Conservation (phyloP, 1,140 invertebrate genomes). For the Plectus sambesii region DNA sequence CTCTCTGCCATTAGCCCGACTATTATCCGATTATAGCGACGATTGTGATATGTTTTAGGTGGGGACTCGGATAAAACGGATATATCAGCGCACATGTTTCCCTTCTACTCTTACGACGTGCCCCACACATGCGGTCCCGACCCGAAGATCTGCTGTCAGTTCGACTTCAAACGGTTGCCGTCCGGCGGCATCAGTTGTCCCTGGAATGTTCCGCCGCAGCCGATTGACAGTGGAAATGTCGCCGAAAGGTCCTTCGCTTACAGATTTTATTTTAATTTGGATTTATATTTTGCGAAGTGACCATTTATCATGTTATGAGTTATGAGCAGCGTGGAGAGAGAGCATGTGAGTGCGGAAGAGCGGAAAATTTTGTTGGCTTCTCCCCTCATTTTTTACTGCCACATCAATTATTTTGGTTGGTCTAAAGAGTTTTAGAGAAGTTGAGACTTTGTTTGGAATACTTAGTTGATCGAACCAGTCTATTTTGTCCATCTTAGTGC, state of each 20-base stretch:
- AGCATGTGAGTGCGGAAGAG: too few species aligned
- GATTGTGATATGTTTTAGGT: constrained; percentile 46
- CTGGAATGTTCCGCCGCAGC: constrained; percentile 65
- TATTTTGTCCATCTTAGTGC: too few species aligned
- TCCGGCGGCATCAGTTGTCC: constrained; percentile 68
- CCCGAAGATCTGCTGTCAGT: constrained; percentile 90
- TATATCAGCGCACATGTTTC: constrained; percentile 92
- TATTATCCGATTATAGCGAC: too few species aligned
- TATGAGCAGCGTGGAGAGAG: too few species aligned
- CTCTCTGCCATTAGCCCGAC: too few species aligned
- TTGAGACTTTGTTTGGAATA: too few species aligned
- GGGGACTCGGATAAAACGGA: constrained; percentile 63
- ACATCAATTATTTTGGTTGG: too few species aligned
- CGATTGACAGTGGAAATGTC: constrained; percentile 72
- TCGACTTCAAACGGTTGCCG: constrained; percentile 83
- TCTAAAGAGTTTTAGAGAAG: too few species aligned
- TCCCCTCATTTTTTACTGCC: too few species aligned
- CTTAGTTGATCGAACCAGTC: too few species aligned
- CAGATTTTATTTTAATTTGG: constrained; percentile 12
- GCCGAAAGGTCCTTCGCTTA: constrained; percentile 55
- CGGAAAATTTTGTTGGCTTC: too few species aligned
- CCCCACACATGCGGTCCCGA: constrained; percentile 96
- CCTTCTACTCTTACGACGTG: constrained; percentile 95
- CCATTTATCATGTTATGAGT: too few species aligned
- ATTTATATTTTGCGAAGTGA: not conserved